A percentile compares a stretch with the other conserved stretches of the same genome.
Evolutionary conservation across 2,113 vertebrate species (phyloP).

Genomic region (Tyrannus savana): DNA sequence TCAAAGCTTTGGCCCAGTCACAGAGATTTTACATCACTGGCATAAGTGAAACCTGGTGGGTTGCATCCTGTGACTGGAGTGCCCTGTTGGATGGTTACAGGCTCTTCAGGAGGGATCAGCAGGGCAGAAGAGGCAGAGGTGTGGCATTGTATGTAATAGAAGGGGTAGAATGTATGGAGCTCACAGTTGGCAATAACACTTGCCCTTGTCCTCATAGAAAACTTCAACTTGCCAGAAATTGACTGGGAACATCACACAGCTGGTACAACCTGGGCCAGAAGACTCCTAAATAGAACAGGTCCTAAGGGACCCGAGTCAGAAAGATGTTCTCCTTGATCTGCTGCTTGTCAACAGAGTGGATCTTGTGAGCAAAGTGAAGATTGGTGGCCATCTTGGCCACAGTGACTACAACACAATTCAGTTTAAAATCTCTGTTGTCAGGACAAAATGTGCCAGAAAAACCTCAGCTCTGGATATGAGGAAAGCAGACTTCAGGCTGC

Average conservation of each 20-base stretch:
- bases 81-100: not conserved
- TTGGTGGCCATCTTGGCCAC: not conserved
- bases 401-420: not conserved
- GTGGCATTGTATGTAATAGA: not conserved
- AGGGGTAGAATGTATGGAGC: not conserved
- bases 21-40: not conserved
- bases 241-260: not conserved
- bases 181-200: not conserved
- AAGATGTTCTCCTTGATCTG: not conserved
- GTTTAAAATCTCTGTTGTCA: not conserved
- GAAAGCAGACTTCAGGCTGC: not conserved
- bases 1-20: not conserved
- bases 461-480: not conserved
- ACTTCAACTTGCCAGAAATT: not conserved
- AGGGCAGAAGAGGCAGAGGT: not conserved
- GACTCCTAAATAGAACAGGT: not conserved
- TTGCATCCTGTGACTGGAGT: not conserved
- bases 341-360: not conserved
- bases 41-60: not conserved
- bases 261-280: not conserved
- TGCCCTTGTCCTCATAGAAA: not conserved
- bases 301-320: not conserved
- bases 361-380: not conserved
- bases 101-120: not conserved
- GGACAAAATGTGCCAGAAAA: not conserved